Percentiles rank a stretch among this genome's conserved stretches.
phyloP scores from a whole-genome alignment of 2,888 invertebrate genomes.

The Xanthia icteritia region DNA sequence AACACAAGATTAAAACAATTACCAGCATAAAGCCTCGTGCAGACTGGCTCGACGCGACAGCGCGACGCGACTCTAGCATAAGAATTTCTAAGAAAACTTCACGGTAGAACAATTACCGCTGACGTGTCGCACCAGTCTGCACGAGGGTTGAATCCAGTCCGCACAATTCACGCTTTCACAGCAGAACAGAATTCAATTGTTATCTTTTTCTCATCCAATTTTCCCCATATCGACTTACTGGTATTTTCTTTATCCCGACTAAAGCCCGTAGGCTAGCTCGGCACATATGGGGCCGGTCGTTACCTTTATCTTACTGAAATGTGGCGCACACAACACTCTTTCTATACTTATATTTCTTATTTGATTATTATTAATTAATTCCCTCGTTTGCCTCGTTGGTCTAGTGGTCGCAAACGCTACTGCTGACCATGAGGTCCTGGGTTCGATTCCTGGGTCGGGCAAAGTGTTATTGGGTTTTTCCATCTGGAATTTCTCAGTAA shows the following conservation, averaged over 20 bases:
- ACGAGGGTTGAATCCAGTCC: slow-evolving; percentile 4
- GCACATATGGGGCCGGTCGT: slow-evolving; percentile 57
- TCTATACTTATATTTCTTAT: slow-evolving; percentile 44
- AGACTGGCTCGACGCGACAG: too few relatives aligned
- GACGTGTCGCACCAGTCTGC: too few relatives aligned
- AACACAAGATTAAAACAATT: slow-evolving; percentile 6
- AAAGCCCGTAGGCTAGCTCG: slow-evolving; percentile 39
- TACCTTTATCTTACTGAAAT: slow-evolving; percentile 54
- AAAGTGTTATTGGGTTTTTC: too few relatives aligned
- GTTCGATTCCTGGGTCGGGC: too few relatives aligned
- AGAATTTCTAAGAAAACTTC: too few relatives aligned
- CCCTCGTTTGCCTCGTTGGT: too few relatives aligned
- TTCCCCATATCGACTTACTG: slow-evolving; percentile 40
- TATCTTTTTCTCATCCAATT: slow-evolving; percentile 30
- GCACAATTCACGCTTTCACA: slow-evolving; percentile 11
- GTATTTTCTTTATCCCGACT: slow-evolving; percentile 1
- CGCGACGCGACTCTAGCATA: too few relatives aligned
- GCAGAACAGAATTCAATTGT: slow-evolving; percentile 23
- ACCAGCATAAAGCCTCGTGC: neutral
- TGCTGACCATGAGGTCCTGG: too few relatives aligned
- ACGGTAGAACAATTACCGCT: too few relatives aligned
- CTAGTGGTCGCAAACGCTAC: too few relatives aligned
- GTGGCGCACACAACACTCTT: slow-evolving; percentile 33
- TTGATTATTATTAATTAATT: slow-evolving; percentile 19
- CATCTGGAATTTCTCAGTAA: too few relatives aligned